These are phyloP conservation scores for Timema cristinae DNA, from an alignment of 2,888 invertebrate species.

Conservation along the genomic window DNA sequence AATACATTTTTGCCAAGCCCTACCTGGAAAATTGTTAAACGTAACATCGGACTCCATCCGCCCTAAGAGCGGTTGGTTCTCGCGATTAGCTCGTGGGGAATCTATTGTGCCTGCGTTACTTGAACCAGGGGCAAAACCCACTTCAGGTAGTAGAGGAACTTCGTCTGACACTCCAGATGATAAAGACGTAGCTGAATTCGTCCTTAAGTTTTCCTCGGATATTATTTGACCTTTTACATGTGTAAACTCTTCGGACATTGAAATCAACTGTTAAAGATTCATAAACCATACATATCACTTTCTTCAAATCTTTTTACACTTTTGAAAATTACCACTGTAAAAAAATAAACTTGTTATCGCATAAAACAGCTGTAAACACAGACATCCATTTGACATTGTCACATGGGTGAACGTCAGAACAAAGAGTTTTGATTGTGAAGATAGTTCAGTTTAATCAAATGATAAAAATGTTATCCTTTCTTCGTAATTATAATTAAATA, in stretches of 20 bases:
- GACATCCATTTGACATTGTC: constrained; percentile 20
- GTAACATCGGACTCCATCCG: constrained; percentile 70
- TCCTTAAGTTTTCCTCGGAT: constrained; percentile 30
- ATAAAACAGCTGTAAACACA: constrained; percentile 19
- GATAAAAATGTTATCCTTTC: too few species aligned
- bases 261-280: constrained; percentile 18
- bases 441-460: too few species aligned
- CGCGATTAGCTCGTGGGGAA: constrained; percentile 78
- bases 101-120: constrained; percentile 66
- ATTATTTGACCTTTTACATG: constrained; percentile 33
- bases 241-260: constrained; percentile 39
- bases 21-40: constrained; percentile 86
- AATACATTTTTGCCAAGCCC: constrained; percentile 22
- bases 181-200: constrained; percentile 35
- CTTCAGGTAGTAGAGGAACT: constrained; percentile 75
- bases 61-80: constrained; percentile 90
- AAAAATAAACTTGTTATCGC: not conserved
- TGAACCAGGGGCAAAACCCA: constrained; percentile 58
- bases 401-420: constrained; percentile 16
- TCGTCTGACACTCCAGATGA: constrained; percentile 52
- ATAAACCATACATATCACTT: not conserved
- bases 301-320: constrained; percentile 1
- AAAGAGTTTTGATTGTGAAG: too few species aligned
- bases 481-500: too few species aligned
- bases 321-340: too few species aligned